Evolutionary conservation across 2,113 vertebrate genomes (phyloP), one percentile per base, ranked within the genome.

Genomic region (Tinamus guttatus): DNA sequence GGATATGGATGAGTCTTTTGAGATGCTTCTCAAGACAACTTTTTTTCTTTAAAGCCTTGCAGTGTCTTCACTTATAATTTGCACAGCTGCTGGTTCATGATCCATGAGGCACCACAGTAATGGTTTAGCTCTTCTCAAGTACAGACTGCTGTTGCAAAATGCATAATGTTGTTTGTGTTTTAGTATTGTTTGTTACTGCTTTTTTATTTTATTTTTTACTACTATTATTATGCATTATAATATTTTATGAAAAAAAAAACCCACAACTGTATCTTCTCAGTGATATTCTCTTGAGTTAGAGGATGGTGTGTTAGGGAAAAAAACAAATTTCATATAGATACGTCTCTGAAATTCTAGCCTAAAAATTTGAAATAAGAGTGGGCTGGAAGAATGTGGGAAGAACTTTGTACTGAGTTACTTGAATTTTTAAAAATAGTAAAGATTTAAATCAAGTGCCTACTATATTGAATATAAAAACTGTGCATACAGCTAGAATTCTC

Each of bases 381-480:
- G 88, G 93, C 67, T 91, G 85, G 34, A 76, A 89, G 43, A 86
- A 81, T 24, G 88, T 86, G 65, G 85, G 80, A 96, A 86, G 78
- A 91, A 65, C 77, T 88, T 78, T 76, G 47, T 83, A 85, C 47
- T 54, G 70, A 93, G 51, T 88, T 52, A 76, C 32, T 81, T 58
- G 60, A 90, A 71, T 81, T 95, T 90, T 87, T 90, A 95, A 84
- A 81, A 86, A 80, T 43, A n/a, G 11, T 58, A 86, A 43, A 60
- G 82, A 62, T 95, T 88, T 86, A 86, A 63, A 89, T 1, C 68
- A 81, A 85, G 81, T 78, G 54, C 59, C 82, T 77, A 28, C 27
- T 71, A 11, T 56, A 32, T 60, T 56, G 76, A 91, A 69, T 75
- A 79, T 49, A 88, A 13, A 70, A 81, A 30, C 24, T 71, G 27